These are phyloP conservation scores for Ostrea edulis DNA, from an alignment of 1,140 invertebrate species.

Conservation along the genomic window DNA sequence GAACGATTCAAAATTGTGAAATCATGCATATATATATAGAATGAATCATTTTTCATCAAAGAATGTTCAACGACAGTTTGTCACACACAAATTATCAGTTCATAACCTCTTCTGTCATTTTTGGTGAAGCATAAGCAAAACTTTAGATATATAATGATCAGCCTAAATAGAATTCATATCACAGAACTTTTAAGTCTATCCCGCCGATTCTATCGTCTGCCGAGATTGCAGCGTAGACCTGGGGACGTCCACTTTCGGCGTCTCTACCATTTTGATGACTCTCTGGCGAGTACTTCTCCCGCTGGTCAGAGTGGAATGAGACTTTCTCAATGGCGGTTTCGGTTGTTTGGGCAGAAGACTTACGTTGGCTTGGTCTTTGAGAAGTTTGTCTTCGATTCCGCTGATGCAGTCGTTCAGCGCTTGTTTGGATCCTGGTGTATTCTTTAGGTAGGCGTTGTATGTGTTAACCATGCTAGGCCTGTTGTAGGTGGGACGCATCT, in stretches of 20 bases:
- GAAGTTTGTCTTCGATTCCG: not conserved
- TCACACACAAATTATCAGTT: not conserved
- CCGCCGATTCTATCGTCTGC: slow-evolving; percentile 15
- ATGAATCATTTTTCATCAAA: not conserved
- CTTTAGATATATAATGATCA: not conserved
- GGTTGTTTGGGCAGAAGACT: slow-evolving; percentile 15
- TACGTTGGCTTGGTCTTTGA: not conserved
- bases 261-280: slow-evolving; percentile 16
- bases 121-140: not conserved
- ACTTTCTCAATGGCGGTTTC: not conserved
- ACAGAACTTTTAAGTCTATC: not conserved
- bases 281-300: not conserved
- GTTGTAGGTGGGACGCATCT: slow-evolving; percentile 16
- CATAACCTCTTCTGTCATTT: not conserved
- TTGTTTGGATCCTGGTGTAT: slow-evolving; percentile 1
- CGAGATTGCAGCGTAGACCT: not conserved
- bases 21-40: not conserved
- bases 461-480: slow-evolving; percentile 7
- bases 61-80: not conserved
- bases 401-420: slow-evolving; percentile 14
- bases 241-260: not conserved
- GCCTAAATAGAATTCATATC: no score
- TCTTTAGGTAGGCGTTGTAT: not conserved
- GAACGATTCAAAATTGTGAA: not conserved
- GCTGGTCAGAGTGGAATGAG: slow-evolving; percentile 20